phyloP scores from a whole-genome alignment of 1,140 invertebrate genomes.

The Pogonognathellus flavescens region DNA sequence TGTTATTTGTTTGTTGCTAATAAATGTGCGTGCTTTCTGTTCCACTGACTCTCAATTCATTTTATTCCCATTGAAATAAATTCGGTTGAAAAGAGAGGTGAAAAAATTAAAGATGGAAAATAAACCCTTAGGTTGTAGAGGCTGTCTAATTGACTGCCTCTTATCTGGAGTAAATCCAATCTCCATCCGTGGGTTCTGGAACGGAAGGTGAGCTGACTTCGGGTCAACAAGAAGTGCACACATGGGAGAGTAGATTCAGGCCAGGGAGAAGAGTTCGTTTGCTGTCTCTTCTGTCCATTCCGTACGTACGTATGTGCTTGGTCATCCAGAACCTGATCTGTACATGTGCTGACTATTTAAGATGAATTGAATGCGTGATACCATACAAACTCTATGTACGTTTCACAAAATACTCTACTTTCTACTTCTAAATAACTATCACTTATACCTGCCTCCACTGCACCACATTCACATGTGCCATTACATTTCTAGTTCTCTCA shows the following conservation, averaged over 20 bases:
- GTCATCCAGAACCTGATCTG: conserved; percentile 37
- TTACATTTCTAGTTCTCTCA: background rate
- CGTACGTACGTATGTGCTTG: conserved; percentile 45
- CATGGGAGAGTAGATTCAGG: conserved; percentile 47
- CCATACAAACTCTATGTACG: conserved; percentile 34
- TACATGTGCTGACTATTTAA: conserved; percentile 47
- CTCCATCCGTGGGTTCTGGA: conserved; percentile 32
- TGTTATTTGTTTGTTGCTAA: conserved; percentile 32
- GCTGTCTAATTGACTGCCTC: conserved; percentile 49
- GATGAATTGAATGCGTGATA: conserved; percentile 48
- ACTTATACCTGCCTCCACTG: background rate
- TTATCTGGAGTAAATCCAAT: conserved; percentile 43
- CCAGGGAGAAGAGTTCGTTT: conserved; percentile 38
- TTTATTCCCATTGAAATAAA: conserved; percentile 47
- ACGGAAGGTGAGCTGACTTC: conserved; percentile 36
- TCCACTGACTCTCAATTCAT: conserved; percentile 41
- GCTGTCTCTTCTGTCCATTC: conserved; percentile 38
- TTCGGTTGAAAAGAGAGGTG: conserved; percentile 41
- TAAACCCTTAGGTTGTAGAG: conserved; percentile 32
- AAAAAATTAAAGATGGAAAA: conserved; percentile 39
- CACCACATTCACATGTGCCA: background rate
- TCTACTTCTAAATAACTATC: background rate
- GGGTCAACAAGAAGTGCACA: conserved; percentile 44
- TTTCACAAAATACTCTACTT: conserved; percentile 9
- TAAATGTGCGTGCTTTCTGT: conserved; percentile 48